Conservation (phyloP, 2,113 vertebrate genomes). For the Bubalus kerabau region DNA sequence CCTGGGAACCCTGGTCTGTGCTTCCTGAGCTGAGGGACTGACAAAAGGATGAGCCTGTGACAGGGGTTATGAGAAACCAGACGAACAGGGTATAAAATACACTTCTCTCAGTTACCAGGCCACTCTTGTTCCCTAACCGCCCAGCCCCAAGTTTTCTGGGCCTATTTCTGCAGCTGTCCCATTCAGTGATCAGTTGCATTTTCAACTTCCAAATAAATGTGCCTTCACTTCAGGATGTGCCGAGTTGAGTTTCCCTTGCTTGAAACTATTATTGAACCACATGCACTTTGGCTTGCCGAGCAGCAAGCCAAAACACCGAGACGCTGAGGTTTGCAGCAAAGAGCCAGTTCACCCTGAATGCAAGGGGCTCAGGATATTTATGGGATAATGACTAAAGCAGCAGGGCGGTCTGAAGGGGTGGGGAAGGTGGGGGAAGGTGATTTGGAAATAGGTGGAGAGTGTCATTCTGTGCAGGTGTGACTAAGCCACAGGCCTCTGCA, state of each 20-base stretch:
- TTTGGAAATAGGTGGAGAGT: background rate
- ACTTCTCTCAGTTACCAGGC: background rate
- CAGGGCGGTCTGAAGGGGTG: background rate
- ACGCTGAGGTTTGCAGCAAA: background rate
- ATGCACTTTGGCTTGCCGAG: background rate
- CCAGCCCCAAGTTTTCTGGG: background rate
- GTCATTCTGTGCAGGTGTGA: background rate
- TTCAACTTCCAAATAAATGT: background rate
- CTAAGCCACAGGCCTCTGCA: background rate
- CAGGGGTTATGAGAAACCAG: background rate
- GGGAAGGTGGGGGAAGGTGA: background rate
- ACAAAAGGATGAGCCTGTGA: background rate
- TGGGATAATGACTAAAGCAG: background rate
- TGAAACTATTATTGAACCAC: background rate
- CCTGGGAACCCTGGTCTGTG: background rate
- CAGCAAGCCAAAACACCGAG: background rate
- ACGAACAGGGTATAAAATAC: background rate
- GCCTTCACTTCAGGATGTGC: background rate
- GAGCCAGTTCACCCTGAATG: background rate
- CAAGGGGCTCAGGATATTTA: background rate
- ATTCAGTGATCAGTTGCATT: background rate
- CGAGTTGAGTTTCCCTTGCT: background rate
- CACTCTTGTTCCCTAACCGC: background rate
- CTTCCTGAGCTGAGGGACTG: background rate
- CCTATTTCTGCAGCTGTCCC: background rate